These are phyloP conservation scores for Gallinago jamesoni DNA, from an alignment of 2,113 vertebrate species.

Conservation along the genomic window DNA sequence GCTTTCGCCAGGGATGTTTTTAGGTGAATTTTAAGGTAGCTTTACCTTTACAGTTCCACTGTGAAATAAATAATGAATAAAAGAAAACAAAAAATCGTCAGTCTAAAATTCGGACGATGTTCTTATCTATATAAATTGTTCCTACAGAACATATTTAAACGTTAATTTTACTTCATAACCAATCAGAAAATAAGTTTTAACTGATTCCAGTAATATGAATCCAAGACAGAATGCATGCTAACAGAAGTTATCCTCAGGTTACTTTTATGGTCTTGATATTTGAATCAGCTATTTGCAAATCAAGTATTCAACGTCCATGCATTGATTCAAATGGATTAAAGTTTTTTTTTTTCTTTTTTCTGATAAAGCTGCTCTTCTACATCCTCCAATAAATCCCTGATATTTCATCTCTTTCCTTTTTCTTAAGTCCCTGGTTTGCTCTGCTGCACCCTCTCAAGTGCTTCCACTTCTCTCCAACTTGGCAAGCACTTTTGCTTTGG, in stretches of 20 bases:
- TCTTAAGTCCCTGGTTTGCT: background rate
- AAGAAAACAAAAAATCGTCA: background rate
- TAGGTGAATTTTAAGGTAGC: background rate
- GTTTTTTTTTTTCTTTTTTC: background rate
- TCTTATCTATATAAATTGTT: background rate
- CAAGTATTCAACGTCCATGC: background rate
- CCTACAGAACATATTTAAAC: background rate
- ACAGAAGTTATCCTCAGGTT: background rate
- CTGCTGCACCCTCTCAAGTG: background rate
- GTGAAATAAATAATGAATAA: background rate
- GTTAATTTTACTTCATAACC: background rate
- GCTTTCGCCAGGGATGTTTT: background rate
- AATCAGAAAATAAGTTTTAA: background rate
- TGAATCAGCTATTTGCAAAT: background rate
- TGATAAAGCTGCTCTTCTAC: background rate
- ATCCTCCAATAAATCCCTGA: background rate
- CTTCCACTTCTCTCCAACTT: background rate
- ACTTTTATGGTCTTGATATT: background rate
- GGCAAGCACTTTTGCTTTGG: background rate
- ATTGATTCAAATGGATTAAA: background rate
- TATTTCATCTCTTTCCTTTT: background rate
- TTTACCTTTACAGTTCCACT: background rate
- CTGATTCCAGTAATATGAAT: background rate
- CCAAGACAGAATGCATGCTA: background rate
- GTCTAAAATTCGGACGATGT: background rate